Evolutionary conservation across 2,888 invertebrate species (phyloP).

Genomic region (Plusia festucae): DNA sequence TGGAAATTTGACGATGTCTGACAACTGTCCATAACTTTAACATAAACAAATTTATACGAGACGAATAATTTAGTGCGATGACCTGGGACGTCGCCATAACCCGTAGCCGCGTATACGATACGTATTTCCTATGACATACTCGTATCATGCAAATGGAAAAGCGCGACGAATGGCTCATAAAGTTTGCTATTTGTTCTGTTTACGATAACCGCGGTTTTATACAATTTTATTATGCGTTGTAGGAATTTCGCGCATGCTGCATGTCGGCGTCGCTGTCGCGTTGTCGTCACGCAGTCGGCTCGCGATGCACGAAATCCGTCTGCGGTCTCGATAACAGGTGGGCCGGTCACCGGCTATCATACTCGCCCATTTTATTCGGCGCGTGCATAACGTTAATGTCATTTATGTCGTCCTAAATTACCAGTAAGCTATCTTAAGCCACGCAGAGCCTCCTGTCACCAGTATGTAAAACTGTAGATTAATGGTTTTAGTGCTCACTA

Average conservation of each 20-base stretch:
- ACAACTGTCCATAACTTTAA: slow-evolving; percentile 61
- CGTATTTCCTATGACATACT: slow-evolving; percentile 72
- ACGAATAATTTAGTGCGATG: slow-evolving; percentile 67
- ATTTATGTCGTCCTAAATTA: slow-evolving; percentile 27
- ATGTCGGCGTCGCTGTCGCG: slow-evolving; percentile 53
- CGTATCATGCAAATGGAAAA: slow-evolving; percentile 85
- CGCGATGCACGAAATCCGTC: slow-evolving; percentile 43
- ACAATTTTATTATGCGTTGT: slow-evolving; percentile 79
- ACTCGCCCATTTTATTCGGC: slow-evolving; percentile 29
- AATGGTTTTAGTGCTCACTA: slow-evolving; percentile 35
- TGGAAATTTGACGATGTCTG: slow-evolving; percentile 59
- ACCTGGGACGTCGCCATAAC: slow-evolving; percentile 68
- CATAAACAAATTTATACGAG: slow-evolving; percentile 65
- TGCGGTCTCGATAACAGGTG: slow-evolving; percentile 55
- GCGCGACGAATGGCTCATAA: slow-evolving; percentile 85
- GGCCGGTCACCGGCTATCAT: slow-evolving; percentile 34
- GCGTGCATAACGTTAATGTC: slow-evolving; percentile 21
- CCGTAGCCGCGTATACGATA: slow-evolving; percentile 54
- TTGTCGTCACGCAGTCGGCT: slow-evolving; percentile 52
- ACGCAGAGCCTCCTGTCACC: slow-evolving; percentile 26
- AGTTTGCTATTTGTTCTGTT: slow-evolving; percentile 86
- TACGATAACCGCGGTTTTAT: slow-evolving; percentile 86
- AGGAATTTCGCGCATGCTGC: slow-evolving; percentile 71
- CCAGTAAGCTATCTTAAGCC: slow-evolving; percentile 35
- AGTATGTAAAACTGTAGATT: slow-evolving; percentile 26